Evolutionary conservation across 2,113 vertebrate species (phyloP).

Genomic region (Theropithecus gelada): DNA sequence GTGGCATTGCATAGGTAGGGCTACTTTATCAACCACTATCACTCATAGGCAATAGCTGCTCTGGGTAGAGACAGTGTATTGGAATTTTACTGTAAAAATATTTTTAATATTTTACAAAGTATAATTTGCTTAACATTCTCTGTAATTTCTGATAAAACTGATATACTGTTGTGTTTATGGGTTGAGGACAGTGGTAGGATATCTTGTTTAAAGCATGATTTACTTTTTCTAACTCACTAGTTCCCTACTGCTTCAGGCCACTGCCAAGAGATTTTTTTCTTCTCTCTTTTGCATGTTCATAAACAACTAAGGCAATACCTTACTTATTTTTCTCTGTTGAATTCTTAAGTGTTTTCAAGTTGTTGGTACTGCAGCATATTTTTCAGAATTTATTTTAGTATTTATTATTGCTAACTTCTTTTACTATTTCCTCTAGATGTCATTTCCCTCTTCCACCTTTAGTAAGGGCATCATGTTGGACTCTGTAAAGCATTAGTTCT

Average conservation of each 20-base stretch:
- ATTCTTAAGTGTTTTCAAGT: slow-evolving; percentile 27
- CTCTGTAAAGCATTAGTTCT: slow-evolving; percentile 42
- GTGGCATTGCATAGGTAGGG: background rate
- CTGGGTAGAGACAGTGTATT: background rate
- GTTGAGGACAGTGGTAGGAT: background rate
- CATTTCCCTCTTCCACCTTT: slow-evolving; percentile 4
- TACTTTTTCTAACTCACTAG: background rate
- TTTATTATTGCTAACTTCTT: slow-evolving; percentile 6
- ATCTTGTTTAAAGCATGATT: background rate
- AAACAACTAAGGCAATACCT: background rate
- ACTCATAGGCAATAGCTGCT: background rate
- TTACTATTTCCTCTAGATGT: background rate
- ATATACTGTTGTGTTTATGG: background rate
- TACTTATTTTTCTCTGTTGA: slow-evolving; percentile 24
- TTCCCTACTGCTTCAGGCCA: background rate
- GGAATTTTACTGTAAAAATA: background rate
- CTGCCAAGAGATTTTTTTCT: background rate
- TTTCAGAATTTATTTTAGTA: slow-evolving; percentile 13
- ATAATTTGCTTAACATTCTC: background rate
- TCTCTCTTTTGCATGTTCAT: background rate
- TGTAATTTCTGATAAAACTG: background rate
- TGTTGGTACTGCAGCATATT: background rate
- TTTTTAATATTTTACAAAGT: background rate
- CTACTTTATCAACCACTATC: background rate
- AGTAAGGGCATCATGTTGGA: background rate